Evolutionary conservation across 2,113 vertebrate genomes (phyloP).

Genomic region (Zosterops hypoxanthus): DNA sequence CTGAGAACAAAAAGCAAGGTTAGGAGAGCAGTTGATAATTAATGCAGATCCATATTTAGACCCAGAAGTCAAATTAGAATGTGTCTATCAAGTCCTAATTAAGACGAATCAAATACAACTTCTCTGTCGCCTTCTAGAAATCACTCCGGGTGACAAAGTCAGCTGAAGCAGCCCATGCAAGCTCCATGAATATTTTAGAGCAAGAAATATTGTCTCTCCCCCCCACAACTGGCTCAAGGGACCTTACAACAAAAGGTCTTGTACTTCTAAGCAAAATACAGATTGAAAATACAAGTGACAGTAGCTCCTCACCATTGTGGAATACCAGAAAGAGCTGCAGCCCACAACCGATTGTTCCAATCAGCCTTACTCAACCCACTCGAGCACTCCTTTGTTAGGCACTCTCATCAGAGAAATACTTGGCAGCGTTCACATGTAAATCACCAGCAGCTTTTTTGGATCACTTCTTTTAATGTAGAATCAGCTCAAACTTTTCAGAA

Average conservation of each 20-base stretch:
- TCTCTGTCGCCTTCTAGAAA: background rate
- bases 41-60: background rate
- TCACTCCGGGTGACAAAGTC: background rate
- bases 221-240: background rate
- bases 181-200: background rate
- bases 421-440: slow-evolving; percentile 36
- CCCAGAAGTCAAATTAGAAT: background rate
- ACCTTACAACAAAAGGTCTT: background rate
- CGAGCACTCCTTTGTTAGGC: slow-evolving; percentile 16
- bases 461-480: background rate
- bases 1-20: background rate
- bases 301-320: slow-evolving; percentile 7
- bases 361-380: slow-evolving; percentile 32
- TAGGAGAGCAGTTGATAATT: background rate
- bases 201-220: background rate
- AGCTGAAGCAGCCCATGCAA: background rate
- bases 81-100: background rate
- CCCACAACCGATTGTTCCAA: slow-evolving; percentile 40
- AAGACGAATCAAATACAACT: background rate
- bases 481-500: slow-evolving; percentile 26
- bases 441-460: slow-evolving; percentile 55
- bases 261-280: background rate
- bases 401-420: slow-evolving; percentile 35
- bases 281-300: background rate
- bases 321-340: background rate